A percentile compares a stretch with the other conserved stretches of the same genome.
These are phyloP conservation scores for Hippopotamyrus pictus DNA, from an alignment of 2,797 vertebrate species.

Conservation along the genomic window DNA sequence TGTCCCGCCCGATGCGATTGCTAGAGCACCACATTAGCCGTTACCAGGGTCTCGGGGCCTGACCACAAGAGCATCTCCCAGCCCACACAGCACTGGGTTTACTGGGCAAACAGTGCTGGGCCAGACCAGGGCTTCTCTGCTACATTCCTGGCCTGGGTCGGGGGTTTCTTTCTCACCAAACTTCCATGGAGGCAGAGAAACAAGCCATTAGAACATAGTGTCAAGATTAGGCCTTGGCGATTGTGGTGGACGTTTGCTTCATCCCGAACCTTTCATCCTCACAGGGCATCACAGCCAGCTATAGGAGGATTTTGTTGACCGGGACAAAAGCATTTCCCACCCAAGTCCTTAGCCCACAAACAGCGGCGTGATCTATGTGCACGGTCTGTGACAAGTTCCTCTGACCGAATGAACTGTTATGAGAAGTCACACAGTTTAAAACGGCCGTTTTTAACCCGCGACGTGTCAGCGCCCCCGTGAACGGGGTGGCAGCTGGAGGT, in stretches of 20 bases:
- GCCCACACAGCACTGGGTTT: constrained; percentile 67
- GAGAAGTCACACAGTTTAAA: background rate
- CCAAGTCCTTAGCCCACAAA: background rate
- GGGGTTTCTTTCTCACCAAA: constrained; percentile 20
- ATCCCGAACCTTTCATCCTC: constrained; percentile 28
- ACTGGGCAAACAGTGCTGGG: constrained; percentile 73
- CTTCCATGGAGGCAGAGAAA: constrained; percentile 29
- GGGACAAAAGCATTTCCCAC: background rate
- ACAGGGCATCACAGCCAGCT: constrained; percentile 23
- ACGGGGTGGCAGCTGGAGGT: background rate
- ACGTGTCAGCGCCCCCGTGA: background rate
- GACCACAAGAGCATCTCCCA: constrained; percentile 77
- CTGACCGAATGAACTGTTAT: background rate
- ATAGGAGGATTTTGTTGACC: background rate
- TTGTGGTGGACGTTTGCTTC: constrained; percentile 21
- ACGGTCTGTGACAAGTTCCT: background rate
- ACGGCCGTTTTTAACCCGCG: background rate
- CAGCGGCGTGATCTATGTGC: background rate
- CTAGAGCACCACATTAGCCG: constrained; percentile 72
- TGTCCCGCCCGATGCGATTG: constrained; percentile 86
- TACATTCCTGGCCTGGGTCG: constrained; percentile 56
- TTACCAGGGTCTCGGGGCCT: constrained; percentile 85
- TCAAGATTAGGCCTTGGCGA: constrained; percentile 20
- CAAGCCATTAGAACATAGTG: background rate
- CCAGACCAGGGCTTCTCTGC: constrained; percentile 68